Conservation (phyloP, 2,888 invertebrate species). For the Carcina quercana region DNA sequence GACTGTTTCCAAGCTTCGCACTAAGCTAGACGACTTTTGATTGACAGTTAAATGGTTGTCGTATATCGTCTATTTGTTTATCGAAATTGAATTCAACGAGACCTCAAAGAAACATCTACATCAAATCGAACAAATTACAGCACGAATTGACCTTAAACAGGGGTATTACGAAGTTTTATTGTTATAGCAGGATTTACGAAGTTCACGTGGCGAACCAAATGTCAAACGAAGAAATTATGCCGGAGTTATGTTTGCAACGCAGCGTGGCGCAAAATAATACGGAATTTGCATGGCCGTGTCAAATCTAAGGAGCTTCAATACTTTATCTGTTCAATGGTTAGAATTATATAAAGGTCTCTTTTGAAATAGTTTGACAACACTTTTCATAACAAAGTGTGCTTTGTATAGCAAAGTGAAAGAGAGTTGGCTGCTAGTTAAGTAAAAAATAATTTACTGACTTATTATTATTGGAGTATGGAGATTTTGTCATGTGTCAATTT, state of each 20-base stretch:
- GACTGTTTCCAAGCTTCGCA: too few species aligned
- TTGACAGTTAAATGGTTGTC: too few species aligned
- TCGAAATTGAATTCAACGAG: too few species aligned
- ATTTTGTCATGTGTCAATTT: too few species aligned
- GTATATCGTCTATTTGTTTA: too few species aligned
- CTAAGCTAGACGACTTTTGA: too few species aligned
- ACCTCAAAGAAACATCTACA: too few species aligned
- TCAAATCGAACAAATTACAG: slow-evolving; percentile 6
- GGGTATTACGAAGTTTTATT: slow-evolving; percentile 28
- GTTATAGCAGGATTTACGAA: slow-evolving; percentile 34
- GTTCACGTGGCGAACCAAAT: slow-evolving; percentile 24
- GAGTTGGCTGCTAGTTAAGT: too few species aligned
- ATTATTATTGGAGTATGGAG: too few species aligned
- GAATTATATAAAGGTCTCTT: slow-evolving; percentile 22
- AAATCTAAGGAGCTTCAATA: slow-evolving; percentile 19
- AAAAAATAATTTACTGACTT: too few species aligned
- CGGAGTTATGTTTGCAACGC: slow-evolving; percentile 13
- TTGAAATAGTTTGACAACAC: slow-evolving; percentile 8
- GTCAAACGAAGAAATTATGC: slow-evolving; percentile 24
- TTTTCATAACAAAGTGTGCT: too few species aligned
- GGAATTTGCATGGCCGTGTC: slow-evolving; percentile 20
- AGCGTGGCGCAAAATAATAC: slow-evolving; percentile 20
- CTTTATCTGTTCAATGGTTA: slow-evolving; percentile 9
- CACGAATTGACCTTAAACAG: slow-evolving; percentile 28
- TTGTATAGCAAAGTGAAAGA: too few species aligned